Base-by-base conservation (phyloP, 1,140 invertebrate genomes). In the Pygmarrhopalites habei region DNA sequence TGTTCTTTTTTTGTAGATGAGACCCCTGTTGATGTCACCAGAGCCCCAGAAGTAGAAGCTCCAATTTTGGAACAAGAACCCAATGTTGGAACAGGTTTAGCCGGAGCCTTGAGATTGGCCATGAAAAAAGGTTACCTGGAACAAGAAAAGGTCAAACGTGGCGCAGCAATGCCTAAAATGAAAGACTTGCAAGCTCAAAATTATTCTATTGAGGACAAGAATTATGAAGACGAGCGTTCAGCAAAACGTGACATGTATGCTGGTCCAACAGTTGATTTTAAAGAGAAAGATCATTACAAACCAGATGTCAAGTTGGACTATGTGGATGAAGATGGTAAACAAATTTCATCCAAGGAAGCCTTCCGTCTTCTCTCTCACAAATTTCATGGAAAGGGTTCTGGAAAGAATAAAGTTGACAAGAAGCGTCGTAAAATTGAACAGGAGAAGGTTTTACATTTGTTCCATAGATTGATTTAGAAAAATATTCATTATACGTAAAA, bases 301-400 rank as follows among this genome's bases (percentile, higher is more conserved):
- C 96, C 96, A 0, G 92, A 93, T 75, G 87, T 98, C 10, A 96
- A 97, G 30, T 28, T 56, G 19, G 94, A 97, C 73, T 99, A 99
- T 74, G 94, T 95, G 62, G 95, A 99, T 78, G 94, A 98, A 73
- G 88, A 90, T 74, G 96, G 96, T 2, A 82, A 87, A 56, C 82
- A 89, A 58, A 80, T 99, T 57, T 90, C 86, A 71, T 85, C 87
- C 28, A 99, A 99, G 77, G 96, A 99, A 81, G 97, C 97, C 19
- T 99, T 99, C 77, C 82, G 88, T 70, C 90, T 92, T 79, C 78
- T 96, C 17, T 95, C 91, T 19, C 95, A 98, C 75, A 95, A 97
- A 77, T 99, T 99, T 77, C 97, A 99, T 79, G 97, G 97, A 23
- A 99, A 99, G 81, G 95, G 94, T 19, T 93, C 95, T 10, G 95